Conservation (phyloP, 2,113 vertebrate species). For the Aythya baeri region DNA sequence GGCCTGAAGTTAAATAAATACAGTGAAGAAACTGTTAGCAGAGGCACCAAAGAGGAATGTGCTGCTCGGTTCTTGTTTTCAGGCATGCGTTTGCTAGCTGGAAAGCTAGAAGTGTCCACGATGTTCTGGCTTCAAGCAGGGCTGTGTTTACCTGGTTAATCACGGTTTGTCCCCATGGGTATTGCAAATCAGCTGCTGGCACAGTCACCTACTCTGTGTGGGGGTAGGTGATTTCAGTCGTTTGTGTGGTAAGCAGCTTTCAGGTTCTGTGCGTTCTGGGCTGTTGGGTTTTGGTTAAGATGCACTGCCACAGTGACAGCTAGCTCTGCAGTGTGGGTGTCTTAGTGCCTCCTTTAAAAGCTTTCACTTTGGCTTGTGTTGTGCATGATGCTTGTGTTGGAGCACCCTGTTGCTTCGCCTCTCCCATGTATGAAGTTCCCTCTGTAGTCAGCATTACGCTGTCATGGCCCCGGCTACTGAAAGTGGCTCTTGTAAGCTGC, state of each 20-base stretch:
- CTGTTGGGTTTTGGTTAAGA: not conserved
- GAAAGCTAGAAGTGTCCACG: accelerated
- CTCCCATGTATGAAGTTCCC: not conserved
- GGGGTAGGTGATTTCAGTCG: not conserved
- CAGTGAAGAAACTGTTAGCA: not conserved
- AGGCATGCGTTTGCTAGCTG: accelerated
- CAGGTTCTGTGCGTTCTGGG: not conserved
- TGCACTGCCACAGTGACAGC: accelerated
- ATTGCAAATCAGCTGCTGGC: not conserved
- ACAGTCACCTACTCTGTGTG: not conserved
- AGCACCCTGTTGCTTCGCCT: not conserved
- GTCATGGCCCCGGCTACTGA: too few species aligned
- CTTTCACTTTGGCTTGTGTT: not conserved
- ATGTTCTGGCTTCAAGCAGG: not conserved
- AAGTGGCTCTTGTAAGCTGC: not conserved
- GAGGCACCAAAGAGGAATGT: accelerated
- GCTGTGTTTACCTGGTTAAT: not conserved
- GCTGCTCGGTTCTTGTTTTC: accelerated
- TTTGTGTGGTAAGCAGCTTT: not conserved
- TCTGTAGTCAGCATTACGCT: too few species aligned
- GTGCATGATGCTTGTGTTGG: accelerated
- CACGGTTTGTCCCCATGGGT: not conserved
- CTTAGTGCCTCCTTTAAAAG: not conserved
- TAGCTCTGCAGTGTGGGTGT: accelerated
- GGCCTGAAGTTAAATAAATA: not conserved